Base-by-base conservation (phyloP, 2,113 vertebrate species). In the Fulica atra region DNA sequence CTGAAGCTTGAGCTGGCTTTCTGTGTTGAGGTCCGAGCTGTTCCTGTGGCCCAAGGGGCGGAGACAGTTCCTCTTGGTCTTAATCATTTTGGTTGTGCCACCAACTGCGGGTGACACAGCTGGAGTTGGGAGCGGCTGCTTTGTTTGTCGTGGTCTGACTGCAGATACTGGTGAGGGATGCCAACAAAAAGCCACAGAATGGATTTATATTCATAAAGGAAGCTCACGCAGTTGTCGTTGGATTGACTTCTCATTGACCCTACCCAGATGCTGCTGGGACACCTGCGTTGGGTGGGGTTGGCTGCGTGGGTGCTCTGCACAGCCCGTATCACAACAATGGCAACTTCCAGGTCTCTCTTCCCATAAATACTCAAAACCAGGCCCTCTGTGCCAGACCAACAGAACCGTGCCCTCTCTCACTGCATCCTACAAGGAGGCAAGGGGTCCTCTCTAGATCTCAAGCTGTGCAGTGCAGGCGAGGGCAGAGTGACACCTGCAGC, bases 321-420 rank as follows among this genome's bases (percentile, higher is more conserved):
- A 60, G 29, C 21, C 44, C 8, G 0, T 7, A 6, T 16, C 35
- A 48, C 35, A 54, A 26, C 54, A 13, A 3, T 63, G 46, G 51
- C 53, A 57, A 0, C 36, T 26, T 48, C 25, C 21, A 26, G 3
- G 31, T 51, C 73, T 70, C 12, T 63, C 20, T 59, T 46, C 42
- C 61, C 26, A 17, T 1, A 0, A 13, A 35, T 16, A 1, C 35
- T 79, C 57, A 48, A 14, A 77, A 50, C 4, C 19, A 16, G 23
- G 9, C 10, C 28, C 12, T 68, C n/a, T 5, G 42, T 53, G 53
- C 31, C 31, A 53, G 56, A 33, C 21, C 26, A 63, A 7, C 42
- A 24, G 66, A 59, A 50, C 20, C 1, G 2, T 31, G 33, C 61
- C 56, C 35, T 74, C 12, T 57, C n/a, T 50, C 10, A 17, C 29